These are phyloP conservation scores for Gallinago jamesoni DNA, from an alignment of 2,113 vertebrate species.

Conservation along the genomic window DNA sequence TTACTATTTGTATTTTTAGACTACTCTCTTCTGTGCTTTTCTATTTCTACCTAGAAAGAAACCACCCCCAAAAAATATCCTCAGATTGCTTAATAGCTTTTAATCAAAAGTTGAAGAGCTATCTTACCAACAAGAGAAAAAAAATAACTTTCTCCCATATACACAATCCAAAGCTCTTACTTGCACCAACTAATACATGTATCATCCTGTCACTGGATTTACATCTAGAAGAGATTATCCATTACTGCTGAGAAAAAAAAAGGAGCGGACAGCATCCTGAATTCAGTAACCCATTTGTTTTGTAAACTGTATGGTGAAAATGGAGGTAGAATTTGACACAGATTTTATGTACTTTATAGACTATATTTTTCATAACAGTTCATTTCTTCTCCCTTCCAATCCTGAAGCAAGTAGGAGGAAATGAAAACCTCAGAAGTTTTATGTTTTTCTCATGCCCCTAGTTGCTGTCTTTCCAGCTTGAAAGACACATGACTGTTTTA, in stretches of 20 bases:
- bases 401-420: background rate
- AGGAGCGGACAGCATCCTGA: background rate
- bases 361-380: background rate
- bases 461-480: background rate
- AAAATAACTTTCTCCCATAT: accelerated
- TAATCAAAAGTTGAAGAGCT: background rate
- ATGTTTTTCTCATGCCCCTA: background rate
- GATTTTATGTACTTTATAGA: background rate
- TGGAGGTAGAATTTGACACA: background rate
- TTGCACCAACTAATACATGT: background rate
- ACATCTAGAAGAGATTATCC: background rate
- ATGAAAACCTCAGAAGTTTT: background rate
- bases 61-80: background rate
- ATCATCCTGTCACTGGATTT: background rate
- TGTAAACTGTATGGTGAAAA: background rate
- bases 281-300: background rate
- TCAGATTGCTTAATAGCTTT: background rate
- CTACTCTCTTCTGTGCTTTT: background rate
- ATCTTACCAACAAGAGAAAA: background rate
- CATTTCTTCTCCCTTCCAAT: background rate
- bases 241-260: background rate
- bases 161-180: background rate
- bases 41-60: background rate
- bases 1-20: background rate
- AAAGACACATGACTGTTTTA: background rate